These are phyloP conservation scores for Tetragnatha montana DNA, from an alignment of 2,888 invertebrate species.

Conservation along the genomic window DNA sequence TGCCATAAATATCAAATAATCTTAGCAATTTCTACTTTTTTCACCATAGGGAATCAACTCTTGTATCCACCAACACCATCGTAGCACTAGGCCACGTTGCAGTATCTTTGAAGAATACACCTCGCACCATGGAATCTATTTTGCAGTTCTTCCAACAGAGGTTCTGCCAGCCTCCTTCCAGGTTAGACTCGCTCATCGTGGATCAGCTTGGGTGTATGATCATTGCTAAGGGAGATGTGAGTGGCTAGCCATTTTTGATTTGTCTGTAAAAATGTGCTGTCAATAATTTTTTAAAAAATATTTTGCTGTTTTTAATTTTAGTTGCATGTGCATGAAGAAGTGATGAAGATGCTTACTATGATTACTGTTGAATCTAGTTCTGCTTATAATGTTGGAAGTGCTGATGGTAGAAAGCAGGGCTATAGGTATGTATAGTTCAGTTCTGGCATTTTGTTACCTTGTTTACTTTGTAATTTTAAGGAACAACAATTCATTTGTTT, in stretches of 20 bases:
- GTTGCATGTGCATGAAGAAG: conserved; percentile 87
- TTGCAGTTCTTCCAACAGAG: conserved; percentile 96
- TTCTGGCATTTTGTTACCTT: no score
- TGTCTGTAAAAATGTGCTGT: neutral
- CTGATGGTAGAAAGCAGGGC: conserved; percentile 81
- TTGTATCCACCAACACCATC: conserved; percentile 97
- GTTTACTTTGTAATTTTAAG: no score
- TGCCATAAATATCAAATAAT: no score
- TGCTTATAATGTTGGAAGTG: conserved; percentile 79
- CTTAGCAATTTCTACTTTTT: no score
- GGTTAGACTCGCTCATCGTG: conserved; percentile 94
- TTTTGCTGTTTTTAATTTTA: conserved; percentile 73
- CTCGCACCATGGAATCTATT: conserved; percentile 95
- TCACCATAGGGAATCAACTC: conserved; percentile 85
- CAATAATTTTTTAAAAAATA: neutral
- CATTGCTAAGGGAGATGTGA: conserved; percentile 91
- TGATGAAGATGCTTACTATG: conserved; percentile 98
- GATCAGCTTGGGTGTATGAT: conserved; percentile 99
- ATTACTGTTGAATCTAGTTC: conserved; percentile 95
- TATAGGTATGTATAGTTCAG: conserved; percentile 76
- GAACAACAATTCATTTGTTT: neutral
- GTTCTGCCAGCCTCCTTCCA: conserved; percentile 93
- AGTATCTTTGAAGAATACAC: conserved; percentile 92
- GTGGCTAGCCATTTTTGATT: conserved; percentile 73
- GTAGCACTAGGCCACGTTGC: conserved; percentile 98